Conservation (phyloP, 1,140 invertebrate genomes). For the Potamilus streckersoni region DNA sequence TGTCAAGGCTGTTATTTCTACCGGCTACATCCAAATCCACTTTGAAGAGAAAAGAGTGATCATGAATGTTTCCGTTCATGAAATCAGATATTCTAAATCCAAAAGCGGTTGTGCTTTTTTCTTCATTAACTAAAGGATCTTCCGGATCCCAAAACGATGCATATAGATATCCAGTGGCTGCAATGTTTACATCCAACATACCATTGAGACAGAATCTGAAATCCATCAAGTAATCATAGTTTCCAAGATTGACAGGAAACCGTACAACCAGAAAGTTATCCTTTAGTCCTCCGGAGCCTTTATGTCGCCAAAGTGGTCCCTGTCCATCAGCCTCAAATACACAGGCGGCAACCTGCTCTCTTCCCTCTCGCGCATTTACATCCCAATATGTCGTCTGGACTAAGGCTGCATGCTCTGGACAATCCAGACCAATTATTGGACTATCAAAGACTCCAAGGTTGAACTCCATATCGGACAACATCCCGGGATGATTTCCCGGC, state of each 20-base stretch:
- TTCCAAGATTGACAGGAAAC: constrained; percentile 26
- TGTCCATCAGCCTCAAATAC: constrained; percentile 28
- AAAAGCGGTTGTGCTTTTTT: constrained; percentile 13
- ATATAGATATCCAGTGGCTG: constrained; percentile 26
- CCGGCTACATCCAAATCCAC: constrained; percentile 23
- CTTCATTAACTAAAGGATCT: constrained; percentile 8
- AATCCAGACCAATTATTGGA: constrained; percentile 25
- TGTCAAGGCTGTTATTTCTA: constrained; percentile 21
- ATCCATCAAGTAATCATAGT: constrained; percentile 29
- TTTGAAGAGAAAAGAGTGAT: constrained; percentile 25
- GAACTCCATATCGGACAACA: constrained; percentile 11
- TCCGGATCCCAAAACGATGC: constrained; percentile 24
- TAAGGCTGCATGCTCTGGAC: constrained; percentile 9
- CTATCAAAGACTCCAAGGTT: constrained; percentile 13
- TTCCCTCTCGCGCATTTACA: not conserved
- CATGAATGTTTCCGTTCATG: constrained; percentile 20
- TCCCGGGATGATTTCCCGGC: constrained; percentile 3
- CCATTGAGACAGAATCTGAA: constrained; percentile 19
- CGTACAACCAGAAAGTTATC: constrained; percentile 26
- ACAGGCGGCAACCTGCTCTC: constrained; percentile 3
- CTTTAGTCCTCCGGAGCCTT: not conserved
- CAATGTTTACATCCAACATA: constrained; percentile 13
- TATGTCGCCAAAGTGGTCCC: constrained; percentile 19
- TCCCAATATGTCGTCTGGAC: not conserved
- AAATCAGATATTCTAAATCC: constrained; percentile 19